Evolutionary conservation across 2,888 invertebrate species (phyloP).

Genomic region (Xestia sexstrigata): DNA sequence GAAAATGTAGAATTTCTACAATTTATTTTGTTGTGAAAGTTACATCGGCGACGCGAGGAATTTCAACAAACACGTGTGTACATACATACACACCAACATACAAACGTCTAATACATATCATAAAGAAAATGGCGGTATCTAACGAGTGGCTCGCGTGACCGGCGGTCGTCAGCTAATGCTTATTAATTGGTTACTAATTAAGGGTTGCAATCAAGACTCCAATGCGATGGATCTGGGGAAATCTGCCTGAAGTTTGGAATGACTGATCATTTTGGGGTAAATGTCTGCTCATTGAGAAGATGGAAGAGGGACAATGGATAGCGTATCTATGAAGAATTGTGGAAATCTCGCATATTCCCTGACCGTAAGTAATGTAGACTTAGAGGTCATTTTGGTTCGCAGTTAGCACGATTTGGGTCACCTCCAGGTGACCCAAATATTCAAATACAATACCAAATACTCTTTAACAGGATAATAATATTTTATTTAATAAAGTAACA

Average conservation of each 20-base stretch:
- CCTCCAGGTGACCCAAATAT: too few species aligned
- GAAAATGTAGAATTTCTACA: constrained; percentile 34
- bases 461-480: too few species aligned
- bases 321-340: not conserved
- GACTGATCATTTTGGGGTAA: constrained; percentile 26
- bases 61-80: constrained; percentile 29
- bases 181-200: constrained; percentile 40
- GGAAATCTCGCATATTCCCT: not conserved
- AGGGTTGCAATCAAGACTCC: constrained; percentile 41
- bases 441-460: too few species aligned
- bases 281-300: constrained; percentile 27
- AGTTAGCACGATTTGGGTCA: not conserved
- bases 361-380: not conserved
- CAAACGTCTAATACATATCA: constrained; percentile 8
- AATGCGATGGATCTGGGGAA: constrained; percentile 8
- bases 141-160: constrained; percentile 53
- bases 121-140: constrained; percentile 22
- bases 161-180: constrained; percentile 11
- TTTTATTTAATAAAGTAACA: too few species aligned
- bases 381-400: not conserved
- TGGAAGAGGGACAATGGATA: constrained; percentile 9
- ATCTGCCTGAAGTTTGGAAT: constrained; percentile 14
- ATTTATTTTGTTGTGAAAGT: constrained; percentile 59
- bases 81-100: not conserved
- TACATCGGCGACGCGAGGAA: constrained; percentile 34